Percentiles rank a stretch among this genome's conserved stretches.
These are phyloP conservation scores for Tragelaphus imberbis DNA, from an alignment of 2,113 vertebrate genomes.

Conservation along the genomic window DNA sequence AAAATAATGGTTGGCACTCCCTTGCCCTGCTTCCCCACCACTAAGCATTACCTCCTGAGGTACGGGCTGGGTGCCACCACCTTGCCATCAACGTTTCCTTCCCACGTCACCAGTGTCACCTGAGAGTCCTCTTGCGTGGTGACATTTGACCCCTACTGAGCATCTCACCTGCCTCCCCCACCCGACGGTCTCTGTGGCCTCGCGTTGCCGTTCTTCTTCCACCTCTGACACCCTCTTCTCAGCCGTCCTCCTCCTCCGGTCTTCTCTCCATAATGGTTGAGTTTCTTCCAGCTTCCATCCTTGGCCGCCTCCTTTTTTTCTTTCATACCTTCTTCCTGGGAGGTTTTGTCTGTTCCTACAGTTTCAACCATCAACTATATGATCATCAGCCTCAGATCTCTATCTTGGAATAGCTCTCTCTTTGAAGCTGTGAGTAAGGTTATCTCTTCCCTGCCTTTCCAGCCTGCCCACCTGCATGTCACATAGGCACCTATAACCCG, in stretches of 20 bases:
- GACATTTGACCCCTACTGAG: background rate
- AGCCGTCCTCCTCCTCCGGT: background rate
- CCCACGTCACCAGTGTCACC: background rate
- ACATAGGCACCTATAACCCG: background rate
- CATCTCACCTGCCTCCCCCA: accelerated
- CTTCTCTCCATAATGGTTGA: background rate
- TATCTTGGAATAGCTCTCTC: background rate
- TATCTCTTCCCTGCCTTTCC: background rate
- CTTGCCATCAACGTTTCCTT: background rate
- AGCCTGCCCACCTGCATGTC: background rate
- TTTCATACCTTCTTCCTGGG: background rate
- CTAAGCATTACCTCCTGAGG: background rate
- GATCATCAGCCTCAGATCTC: background rate
- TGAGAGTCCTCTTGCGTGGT: background rate
- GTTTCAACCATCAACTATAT: background rate
- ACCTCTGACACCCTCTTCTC: background rate
- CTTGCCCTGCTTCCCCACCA: background rate
- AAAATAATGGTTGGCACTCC: background rate
- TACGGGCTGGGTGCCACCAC: background rate
- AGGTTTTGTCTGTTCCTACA: accelerated
- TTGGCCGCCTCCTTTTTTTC: background rate
- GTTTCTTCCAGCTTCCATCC: background rate
- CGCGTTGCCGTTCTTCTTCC: background rate
- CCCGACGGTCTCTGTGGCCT: background rate
- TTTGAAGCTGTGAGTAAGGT: background rate